phyloP scores from a whole-genome alignment of 1,140 invertebrate genomes.

The Drosophila rufa region DNA sequence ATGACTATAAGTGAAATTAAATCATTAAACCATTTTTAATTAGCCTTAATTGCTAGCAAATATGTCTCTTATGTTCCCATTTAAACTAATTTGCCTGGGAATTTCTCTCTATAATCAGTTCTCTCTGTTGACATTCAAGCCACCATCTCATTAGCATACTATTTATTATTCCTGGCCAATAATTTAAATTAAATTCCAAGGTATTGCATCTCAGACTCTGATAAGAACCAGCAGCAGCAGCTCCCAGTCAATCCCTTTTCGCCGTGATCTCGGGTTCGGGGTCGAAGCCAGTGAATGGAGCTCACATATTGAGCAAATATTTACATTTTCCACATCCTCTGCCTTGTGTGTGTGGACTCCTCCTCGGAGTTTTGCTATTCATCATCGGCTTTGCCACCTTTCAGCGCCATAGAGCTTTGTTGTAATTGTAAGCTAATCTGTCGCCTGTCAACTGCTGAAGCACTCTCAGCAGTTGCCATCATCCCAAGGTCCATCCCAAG shows the following conservation, averaged over 20 bases:
- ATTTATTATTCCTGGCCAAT: constrained; percentile 25
- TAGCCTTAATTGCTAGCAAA: too few relatives aligned
- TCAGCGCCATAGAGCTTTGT: constrained; percentile 55
- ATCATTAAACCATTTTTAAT: neutral
- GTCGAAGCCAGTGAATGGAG: constrained; percentile 10
- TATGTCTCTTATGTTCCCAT: too few relatives aligned
- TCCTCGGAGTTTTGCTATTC: constrained; percentile 27
- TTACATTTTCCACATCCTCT: constrained; percentile 29
- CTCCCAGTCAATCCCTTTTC: neutral
- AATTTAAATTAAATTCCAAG: constrained; percentile 12
- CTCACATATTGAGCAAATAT: constrained; percentile 60
- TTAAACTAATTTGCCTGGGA: neutral
- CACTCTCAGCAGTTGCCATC: constrained; percentile 29
- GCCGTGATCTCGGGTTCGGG: neutral
- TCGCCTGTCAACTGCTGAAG: constrained; percentile 53
- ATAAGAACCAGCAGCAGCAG: constrained; percentile 1
- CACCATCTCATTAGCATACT: constrained; percentile 25
- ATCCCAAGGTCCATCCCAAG: neutral
- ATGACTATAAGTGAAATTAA: too few relatives aligned
- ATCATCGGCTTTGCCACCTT: constrained; percentile 46
- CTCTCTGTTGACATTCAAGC: constrained; percentile 5
- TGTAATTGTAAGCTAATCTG: constrained; percentile 78
- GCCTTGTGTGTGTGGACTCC: neutral
- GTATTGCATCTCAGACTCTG: constrained; percentile 11
- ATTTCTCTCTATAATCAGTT: neutral